Conservation (phyloP, 2,113 vertebrate genomes). For the Brienomyrus longianalis region DNA sequence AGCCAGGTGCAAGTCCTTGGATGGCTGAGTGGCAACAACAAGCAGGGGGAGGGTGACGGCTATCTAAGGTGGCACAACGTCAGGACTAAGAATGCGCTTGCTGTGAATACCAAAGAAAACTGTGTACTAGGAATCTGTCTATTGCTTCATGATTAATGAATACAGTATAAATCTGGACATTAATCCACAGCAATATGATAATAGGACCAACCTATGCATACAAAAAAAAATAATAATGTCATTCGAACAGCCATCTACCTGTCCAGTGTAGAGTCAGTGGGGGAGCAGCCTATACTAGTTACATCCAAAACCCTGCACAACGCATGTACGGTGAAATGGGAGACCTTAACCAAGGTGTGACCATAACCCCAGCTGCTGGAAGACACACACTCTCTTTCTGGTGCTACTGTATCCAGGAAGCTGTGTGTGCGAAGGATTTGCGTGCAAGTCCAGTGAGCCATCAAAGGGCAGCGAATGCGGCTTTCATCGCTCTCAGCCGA, state of each 20-base stretch:
- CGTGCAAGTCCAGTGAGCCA: not conserved
- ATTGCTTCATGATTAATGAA: not conserved
- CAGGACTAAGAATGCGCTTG: not conserved
- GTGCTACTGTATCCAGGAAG: not conserved
- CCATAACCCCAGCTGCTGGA: not conserved
- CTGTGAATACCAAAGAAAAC: not conserved
- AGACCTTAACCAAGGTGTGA: not conserved
- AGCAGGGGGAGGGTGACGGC: conserved; percentile 26
- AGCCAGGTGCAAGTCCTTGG: conserved; percentile 41
- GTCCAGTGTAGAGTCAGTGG: not conserved
- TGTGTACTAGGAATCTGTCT: not conserved
- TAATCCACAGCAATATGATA: not conserved
- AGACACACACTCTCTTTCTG: not conserved
- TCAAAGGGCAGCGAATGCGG: not conserved
- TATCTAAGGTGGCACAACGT: not conserved
- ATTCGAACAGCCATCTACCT: not conserved
- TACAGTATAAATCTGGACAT: not conserved
- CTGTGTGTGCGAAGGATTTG: not conserved
- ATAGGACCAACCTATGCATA: not conserved
- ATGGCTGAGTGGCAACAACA: conserved; percentile 2
- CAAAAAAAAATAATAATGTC: not conserved
- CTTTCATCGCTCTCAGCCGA: conserved; percentile 1
- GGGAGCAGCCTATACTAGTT: not conserved
- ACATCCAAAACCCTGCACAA: not conserved
- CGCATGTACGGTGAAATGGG: not conserved